Evolutionary conservation across 2,888 invertebrate species (phyloP).

Genomic region (Augiades crinisus): DNA sequence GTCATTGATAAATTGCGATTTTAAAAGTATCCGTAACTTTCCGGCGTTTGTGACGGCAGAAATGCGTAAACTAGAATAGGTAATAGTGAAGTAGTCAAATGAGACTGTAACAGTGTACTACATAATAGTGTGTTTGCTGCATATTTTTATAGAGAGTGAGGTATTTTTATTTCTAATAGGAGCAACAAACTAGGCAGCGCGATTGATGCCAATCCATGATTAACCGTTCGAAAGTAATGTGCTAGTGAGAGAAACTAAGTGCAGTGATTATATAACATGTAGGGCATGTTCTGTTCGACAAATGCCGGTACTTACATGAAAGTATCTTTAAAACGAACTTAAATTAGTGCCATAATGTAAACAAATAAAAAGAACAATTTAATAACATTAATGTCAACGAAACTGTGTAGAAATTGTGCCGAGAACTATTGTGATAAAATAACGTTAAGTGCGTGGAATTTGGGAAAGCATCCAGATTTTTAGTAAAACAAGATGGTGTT

Average conservation of each 20-base stretch:
- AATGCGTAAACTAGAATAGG: slow-evolving; percentile 1
- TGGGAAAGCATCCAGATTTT: background rate
- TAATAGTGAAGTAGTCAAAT: background rate
- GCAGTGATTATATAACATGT: slow-evolving; percentile 2
- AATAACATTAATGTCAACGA: too few relatives aligned
- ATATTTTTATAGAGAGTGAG: background rate
- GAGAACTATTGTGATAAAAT: too few relatives aligned
- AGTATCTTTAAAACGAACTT: background rate
- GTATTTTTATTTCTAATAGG: background rate
- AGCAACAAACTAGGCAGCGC: too few relatives aligned
- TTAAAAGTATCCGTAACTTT: slow-evolving; percentile 2
- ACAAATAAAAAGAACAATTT: too few relatives aligned
- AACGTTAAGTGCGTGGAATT: background rate
- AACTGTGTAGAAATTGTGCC: too few relatives aligned
- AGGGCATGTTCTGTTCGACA: background rate
- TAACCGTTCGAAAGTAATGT: too few relatives aligned
- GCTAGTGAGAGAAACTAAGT: background rate
- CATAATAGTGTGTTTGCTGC: background rate
- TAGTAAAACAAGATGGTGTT: slow-evolving; percentile 31
- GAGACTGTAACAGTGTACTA: background rate
- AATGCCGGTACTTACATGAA: too few relatives aligned
- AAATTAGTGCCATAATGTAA: slow-evolving; percentile 1
- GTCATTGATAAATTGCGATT: slow-evolving; percentile 8
- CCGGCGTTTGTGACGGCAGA: background rate
- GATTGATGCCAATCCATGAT: too few relatives aligned